A percentile compares a stretch with the other conserved stretches of the same genome.
phyloP scores from a whole-genome alignment of 2,797 vertebrate species.

The Podarcis lilfordi region DNA sequence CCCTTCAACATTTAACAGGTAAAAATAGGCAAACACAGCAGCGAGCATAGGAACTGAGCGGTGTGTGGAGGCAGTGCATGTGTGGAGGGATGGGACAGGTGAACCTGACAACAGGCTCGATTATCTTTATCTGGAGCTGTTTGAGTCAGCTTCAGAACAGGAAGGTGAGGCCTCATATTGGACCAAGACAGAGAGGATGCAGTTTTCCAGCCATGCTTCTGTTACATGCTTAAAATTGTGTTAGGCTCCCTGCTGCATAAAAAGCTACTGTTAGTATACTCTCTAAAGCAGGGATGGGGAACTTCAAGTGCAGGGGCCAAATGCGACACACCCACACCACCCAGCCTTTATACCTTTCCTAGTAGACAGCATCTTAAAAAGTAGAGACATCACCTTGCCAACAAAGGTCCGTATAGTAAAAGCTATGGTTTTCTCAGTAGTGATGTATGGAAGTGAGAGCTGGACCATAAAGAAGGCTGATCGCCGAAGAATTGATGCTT shows the following conservation, averaged over 20 bases:
- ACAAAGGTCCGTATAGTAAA: too few relatives aligned
- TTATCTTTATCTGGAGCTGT: background rate
- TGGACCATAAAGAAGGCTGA: too few relatives aligned
- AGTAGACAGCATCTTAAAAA: too few relatives aligned
- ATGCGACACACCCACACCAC: too few relatives aligned
- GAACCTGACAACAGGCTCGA: background rate
- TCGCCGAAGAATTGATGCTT: too few relatives aligned
- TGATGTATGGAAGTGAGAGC: too few relatives aligned
- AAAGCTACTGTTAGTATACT: background rate
- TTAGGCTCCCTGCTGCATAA: background rate
- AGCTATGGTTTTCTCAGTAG: too few relatives aligned
- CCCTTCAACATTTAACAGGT: background rate
- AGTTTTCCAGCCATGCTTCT: background rate
- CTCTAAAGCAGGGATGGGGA: background rate
- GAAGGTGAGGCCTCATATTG: background rate
- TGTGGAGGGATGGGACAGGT: background rate
- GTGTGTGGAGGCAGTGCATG: background rate
- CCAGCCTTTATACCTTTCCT: too few relatives aligned
- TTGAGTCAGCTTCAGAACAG: background rate
- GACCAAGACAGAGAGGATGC: background rate
- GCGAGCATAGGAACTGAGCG: background rate
- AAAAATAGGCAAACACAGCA: background rate
- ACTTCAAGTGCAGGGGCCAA: too few relatives aligned
- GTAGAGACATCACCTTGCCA: too few relatives aligned
- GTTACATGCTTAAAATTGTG: background rate